Evolutionary conservation across 2,797 vertebrate genomes (phyloP), one percentile per base, ranked within the genome.

Genomic region (Crocodylus rhombifer): DNA sequence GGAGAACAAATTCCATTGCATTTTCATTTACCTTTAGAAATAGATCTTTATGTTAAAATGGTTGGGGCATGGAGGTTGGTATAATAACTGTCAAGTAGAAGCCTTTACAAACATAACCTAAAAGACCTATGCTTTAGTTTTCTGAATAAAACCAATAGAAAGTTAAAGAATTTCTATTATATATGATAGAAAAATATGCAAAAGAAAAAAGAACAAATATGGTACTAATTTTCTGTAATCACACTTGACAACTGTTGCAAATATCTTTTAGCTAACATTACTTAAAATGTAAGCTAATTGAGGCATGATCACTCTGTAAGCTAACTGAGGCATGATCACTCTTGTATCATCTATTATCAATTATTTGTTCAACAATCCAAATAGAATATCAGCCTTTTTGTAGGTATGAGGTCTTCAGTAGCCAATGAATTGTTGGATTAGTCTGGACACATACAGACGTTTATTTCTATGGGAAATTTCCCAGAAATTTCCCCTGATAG

Each of bases 251-350:
- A 15, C 13, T 80, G 62, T 60, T 33, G 60, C 57, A 77, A 77
- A 60, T 9, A 58, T 11, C 26, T 58, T 36, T 58, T 58, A 77
- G 9, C 33, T 78, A 89, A 57, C 62, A 82, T 73, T 11, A 79
- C 6, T 91, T 88, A 80, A 33, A 90, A 95, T 91, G 64, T 36
- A 36, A 94, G 88, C 21, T 89, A 91, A 69, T 9, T 9, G 21
- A 62, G 0, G 4, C 33, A 89, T 36, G 33, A 86, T 90, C 77
- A 64, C 9, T 5, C 18, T 23, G 58, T 55, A 57, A 77, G 60
- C 80, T 67, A 51, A 85, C 10, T 8, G 21, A 87, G 89, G 65
- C 4, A 58, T 57, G 90, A 86, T 67, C n/a, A 73, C 23, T 65
- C 73, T 28, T 51, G 5, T 81, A 55, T 3, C 33, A 85, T 36